Conservation (phyloP, 2,888 invertebrate species). For the Arge pagana region DNA sequence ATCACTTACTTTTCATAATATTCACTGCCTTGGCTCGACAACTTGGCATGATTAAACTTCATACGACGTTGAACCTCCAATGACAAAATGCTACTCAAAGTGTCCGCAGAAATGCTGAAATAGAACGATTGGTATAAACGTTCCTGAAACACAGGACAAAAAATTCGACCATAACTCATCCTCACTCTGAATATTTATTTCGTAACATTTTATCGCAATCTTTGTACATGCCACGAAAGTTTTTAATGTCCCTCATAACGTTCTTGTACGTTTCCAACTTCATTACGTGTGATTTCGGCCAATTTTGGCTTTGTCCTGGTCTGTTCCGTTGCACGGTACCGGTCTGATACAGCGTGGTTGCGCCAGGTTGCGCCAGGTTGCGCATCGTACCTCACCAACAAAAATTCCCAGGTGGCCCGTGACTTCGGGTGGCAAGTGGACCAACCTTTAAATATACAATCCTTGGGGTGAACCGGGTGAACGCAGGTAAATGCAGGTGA, state of each 20-base stretch:
- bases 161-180: slow-evolving; percentile 23
- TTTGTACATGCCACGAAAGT: slow-evolving; percentile 63
- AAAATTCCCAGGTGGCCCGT: too few species aligned
- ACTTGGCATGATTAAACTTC: slow-evolving; percentile 67
- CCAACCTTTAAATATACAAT: too few species aligned
- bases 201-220: slow-evolving; percentile 66
- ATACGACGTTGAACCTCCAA: slow-evolving; percentile 68
- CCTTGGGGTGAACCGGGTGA: too few species aligned
- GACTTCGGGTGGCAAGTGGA: too few species aligned
- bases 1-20: slow-evolving; percentile 61
- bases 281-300: slow-evolving; percentile 43
- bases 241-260: slow-evolving; percentile 64
- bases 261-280: slow-evolving; percentile 58
- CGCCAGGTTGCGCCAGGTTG: too few species aligned
- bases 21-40: slow-evolving; percentile 63
- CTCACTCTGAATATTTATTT: slow-evolving; percentile 65
- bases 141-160: too few species aligned
- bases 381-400: too few species aligned
- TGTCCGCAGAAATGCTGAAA: slow-evolving; percentile 64
- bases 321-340: background rate
- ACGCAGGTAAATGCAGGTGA: too few species aligned
- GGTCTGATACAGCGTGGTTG: background rate
- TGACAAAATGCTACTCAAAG: slow-evolving; percentile 73
- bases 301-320: background rate
- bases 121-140: slow-evolving; percentile 31